These are phyloP conservation scores for Sphaerophoria taeniata DNA, from an alignment of 2,888 invertebrate genomes.

Conservation along the genomic window DNA sequence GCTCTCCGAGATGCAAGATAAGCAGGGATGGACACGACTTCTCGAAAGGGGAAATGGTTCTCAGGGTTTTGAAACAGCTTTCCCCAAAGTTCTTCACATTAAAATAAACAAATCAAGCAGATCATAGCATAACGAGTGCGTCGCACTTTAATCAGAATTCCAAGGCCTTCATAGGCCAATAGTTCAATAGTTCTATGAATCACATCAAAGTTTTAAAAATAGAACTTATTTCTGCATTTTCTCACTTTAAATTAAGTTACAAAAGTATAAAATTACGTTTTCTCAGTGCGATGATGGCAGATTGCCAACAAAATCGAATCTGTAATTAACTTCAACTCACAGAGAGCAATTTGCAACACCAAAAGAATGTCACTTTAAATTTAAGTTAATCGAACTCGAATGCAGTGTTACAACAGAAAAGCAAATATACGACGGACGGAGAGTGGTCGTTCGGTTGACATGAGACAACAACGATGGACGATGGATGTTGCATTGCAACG, in stretches of 20 bases:
- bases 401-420: conserved; percentile 10
- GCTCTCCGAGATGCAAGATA: too few species aligned
- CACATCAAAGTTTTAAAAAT: background rate
- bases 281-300: conserved; percentile 45
- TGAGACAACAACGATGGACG: background rate
- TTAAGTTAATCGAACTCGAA: conserved; percentile 41
- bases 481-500: background rate
- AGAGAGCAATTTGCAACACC: conserved; percentile 21
- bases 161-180: conserved; percentile 35
- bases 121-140: background rate
- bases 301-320: conserved; percentile 43
- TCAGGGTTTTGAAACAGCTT: too few species aligned
- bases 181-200: conserved; percentile 63
- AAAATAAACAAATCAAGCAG: too few species aligned
- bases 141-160: conserved; percentile 12
- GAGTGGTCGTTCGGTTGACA: too few species aligned
- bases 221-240: conserved; percentile 21
- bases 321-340: conserved; percentile 50
- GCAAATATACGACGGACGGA: background rate
- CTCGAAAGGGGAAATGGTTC: too few species aligned
- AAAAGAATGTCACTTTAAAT: conserved; percentile 43
- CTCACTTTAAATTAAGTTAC: conserved; percentile 43
- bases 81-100: too few species aligned
- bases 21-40: too few species aligned
- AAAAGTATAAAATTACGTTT: conserved; percentile 56